These are phyloP conservation scores for Belonocnema kinseyi DNA, from an alignment of 1,140 invertebrate species.

Conservation along the genomic window DNA sequence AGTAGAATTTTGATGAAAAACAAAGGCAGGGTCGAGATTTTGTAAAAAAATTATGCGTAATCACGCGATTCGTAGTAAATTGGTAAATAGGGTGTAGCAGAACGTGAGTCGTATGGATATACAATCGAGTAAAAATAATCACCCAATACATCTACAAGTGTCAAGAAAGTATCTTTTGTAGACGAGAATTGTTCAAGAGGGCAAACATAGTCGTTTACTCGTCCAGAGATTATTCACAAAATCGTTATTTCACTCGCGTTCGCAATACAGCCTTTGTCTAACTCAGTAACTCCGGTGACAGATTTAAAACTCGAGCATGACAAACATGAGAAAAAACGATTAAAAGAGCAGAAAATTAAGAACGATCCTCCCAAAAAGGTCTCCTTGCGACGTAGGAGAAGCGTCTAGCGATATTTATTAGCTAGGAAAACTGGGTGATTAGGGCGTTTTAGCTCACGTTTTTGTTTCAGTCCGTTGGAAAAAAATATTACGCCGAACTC, in stretches of 20 bases:
- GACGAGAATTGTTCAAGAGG: slow-evolving; percentile 24
- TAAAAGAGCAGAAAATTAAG: slow-evolving; percentile 3
- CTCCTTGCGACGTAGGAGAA: slow-evolving; percentile 19
- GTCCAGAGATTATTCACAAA: slow-evolving; percentile 24
- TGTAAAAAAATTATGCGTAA: not conserved
- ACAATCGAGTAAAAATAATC: slow-evolving; percentile 28
- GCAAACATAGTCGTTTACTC: slow-evolving; percentile 24
- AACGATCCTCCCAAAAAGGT: slow-evolving; percentile 24
- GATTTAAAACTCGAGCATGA: not conserved
- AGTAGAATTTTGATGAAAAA: not conserved
- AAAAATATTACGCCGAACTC: not conserved
- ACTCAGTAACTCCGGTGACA: not conserved
- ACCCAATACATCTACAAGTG: slow-evolving; percentile 31
- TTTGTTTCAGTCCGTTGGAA: not conserved
- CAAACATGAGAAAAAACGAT: not conserved
- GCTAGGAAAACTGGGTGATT: not conserved
- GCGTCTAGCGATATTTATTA: slow-evolving; percentile 26
- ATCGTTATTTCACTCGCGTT: not conserved
- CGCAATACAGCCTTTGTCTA: not conserved
- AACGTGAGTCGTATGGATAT: slow-evolving; percentile 14
- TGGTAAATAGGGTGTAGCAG: slow-evolving; percentile 1
- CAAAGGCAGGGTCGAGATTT: not conserved
- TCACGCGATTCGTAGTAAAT: not conserved
- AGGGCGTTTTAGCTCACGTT: not conserved
- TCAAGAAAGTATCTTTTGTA: slow-evolving; percentile 32